These are phyloP conservation scores for Perdix hodgsoniae DNA, from an alignment of 2,797 vertebrate genomes.

Conservation along the genomic window DNA sequence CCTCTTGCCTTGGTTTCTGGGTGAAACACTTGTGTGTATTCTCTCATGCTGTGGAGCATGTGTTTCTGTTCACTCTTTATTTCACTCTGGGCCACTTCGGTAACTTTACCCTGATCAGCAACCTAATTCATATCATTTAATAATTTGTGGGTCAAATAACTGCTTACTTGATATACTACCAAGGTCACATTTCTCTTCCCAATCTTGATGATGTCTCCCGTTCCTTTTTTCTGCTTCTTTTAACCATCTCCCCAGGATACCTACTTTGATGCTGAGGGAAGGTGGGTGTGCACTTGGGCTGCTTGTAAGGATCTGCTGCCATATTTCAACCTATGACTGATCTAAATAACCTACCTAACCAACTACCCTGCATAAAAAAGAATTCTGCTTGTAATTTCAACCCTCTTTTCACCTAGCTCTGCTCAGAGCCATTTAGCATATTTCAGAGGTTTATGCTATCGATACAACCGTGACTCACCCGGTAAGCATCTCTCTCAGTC, in stretches of 20 bases:
- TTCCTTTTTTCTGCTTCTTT: not conserved
- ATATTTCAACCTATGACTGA: not conserved
- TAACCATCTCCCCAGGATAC: not conserved
- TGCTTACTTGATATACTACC: not conserved
- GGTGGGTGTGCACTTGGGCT: too few relatives aligned
- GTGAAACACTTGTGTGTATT: not conserved
- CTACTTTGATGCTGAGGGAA: not conserved
- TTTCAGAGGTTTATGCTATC: not conserved
- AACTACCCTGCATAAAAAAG: not conserved
- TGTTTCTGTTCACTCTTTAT: not conserved
- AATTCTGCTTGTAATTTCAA: not conserved
- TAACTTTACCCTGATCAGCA: not conserved
- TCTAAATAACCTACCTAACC: not conserved
- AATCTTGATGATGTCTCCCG: not conserved
- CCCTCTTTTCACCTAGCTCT: not conserved
- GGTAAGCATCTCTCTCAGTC: not conserved
- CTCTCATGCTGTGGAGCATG: not conserved
- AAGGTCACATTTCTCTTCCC: conserved; percentile 15
- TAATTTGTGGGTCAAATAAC: not conserved
- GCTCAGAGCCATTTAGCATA: not conserved
- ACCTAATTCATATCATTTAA: conserved; percentile 8
- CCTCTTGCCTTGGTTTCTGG: conserved; percentile 11
- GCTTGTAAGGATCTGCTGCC: not conserved
- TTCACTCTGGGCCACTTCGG: not conserved
- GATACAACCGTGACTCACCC: not conserved